A percentile compares a stretch with the other conserved stretches of the same genome.
These are phyloP conservation scores for Zaprionus gabonicus DNA, from an alignment of 1,140 invertebrate species.

Conservation along the genomic window DNA sequence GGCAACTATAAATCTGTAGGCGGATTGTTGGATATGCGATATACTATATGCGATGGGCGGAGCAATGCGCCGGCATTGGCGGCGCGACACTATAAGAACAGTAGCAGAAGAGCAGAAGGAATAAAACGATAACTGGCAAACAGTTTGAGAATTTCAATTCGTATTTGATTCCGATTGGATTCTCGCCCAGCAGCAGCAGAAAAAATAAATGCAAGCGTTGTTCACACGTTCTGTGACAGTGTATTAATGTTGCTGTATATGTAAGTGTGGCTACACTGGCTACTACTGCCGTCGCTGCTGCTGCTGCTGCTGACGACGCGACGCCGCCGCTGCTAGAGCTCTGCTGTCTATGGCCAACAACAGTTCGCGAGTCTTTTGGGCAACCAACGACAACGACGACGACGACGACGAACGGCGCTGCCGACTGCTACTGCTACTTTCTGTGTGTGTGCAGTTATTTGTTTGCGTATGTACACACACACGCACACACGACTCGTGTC, in stretches of 20 bases:
- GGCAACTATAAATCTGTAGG: neutral
- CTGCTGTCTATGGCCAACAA: constrained; percentile 23
- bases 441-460: constrained; percentile 30
- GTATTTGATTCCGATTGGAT: constrained; percentile 2
- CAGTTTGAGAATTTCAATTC: neutral
- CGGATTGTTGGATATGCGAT: neutral
- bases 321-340: neutral
- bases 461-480: constrained; percentile 13
- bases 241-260: constrained; percentile 1
- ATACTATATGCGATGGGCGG: neutral
- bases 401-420: constrained; percentile 9
- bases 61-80: constrained; percentile 1
- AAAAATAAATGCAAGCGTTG: neutral
- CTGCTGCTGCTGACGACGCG: neutral
- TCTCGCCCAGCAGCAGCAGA: neutral
- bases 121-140: neutral
- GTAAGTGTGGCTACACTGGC: constrained; percentile 1
- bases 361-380: constrained; percentile 36
- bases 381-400: constrained; percentile 33
- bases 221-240: constrained; percentile 5
- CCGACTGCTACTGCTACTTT: constrained; percentile 32
- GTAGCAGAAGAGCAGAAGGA: neutral
- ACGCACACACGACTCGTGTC: neutral
- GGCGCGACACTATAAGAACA: neutral
- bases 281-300: neutral